A percentile compares a stretch with the other conserved stretches of the same genome.
phyloP scores from a whole-genome alignment of 2,888 invertebrate species.

The Phragmatobia fuliginosa region DNA sequence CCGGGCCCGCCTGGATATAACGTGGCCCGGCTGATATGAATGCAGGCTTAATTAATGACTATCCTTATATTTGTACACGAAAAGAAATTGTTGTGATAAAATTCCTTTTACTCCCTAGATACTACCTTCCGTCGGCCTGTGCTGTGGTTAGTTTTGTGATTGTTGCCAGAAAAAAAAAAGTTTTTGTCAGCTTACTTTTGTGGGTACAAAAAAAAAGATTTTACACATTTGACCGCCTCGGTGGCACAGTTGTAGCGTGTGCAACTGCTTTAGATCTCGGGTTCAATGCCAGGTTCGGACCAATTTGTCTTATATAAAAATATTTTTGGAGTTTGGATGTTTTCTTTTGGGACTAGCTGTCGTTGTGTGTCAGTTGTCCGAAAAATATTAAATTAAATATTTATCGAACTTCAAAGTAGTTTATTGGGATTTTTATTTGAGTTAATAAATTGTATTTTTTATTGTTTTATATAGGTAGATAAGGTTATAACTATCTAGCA shows the following conservation, averaged over 20 bases:
- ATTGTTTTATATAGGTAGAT: no score
- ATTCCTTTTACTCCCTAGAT: constrained; percentile 25
- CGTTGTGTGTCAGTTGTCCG: no score
- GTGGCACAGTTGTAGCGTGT: no score
- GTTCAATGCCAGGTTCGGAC: no score
- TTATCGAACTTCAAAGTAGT: background rate
- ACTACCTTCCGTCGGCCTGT: background rate
- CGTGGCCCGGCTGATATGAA: constrained; percentile 53
- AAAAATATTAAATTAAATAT: no score
- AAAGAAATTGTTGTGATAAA: constrained; percentile 22
- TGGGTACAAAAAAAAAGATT: background rate
- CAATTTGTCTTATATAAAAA: no score
- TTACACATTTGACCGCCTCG: no score
- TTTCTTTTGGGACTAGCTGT: no score
- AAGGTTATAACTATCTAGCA: background rate
- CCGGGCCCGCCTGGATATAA: constrained; percentile 57
- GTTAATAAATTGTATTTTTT: no score
- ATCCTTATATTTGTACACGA: constrained; percentile 36
- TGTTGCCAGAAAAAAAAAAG: background rate
- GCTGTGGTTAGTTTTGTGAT: background rate
- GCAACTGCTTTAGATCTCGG: no score
- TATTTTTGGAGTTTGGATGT: no score
- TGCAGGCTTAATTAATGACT: constrained; percentile 45
- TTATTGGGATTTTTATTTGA: background rate
- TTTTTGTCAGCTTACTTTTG: background rate